phyloP scores from a whole-genome alignment of 2,113 vertebrate species.

The Dasyornis broadbenti region DNA sequence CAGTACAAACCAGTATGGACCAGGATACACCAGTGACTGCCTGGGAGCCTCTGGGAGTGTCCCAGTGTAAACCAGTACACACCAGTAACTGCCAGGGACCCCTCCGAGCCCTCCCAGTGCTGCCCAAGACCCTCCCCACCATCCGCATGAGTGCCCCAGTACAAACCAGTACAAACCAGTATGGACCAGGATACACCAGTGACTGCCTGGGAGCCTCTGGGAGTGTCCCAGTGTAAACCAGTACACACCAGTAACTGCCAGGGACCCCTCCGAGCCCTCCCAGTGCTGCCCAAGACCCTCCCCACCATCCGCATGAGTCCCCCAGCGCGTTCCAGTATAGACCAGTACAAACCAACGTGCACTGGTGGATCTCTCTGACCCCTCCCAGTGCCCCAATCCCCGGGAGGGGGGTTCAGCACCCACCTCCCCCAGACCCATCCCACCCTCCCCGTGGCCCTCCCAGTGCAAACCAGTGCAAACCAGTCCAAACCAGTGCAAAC shows the following conservation, averaged over 20 bases:
- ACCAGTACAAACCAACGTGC: not conserved
- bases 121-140: too few species aligned
- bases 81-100: too few species aligned
- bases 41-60: too few species aligned
- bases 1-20: too few species aligned
- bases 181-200: not conserved
- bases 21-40: too few species aligned
- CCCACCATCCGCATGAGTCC: not conserved
- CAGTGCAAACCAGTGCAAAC: not conserved
- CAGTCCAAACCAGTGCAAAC: fast-evolving
- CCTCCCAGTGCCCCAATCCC: not conserved
- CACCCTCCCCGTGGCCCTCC: too few species aligned
- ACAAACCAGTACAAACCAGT: not conserved
- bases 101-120: too few species aligned
- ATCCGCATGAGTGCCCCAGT: not conserved
- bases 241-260: not conserved
- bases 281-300: not conserved
- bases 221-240: too few species aligned
- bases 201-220: not conserved
- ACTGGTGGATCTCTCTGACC: not conserved
- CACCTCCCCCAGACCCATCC: not conserved
- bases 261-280: not conserved
- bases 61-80: too few species aligned
- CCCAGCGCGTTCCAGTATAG: not conserved
- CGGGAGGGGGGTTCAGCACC: not conserved